Evolutionary conservation across 2,113 vertebrate species (phyloP).

Genomic region (Alosa alosa): DNA sequence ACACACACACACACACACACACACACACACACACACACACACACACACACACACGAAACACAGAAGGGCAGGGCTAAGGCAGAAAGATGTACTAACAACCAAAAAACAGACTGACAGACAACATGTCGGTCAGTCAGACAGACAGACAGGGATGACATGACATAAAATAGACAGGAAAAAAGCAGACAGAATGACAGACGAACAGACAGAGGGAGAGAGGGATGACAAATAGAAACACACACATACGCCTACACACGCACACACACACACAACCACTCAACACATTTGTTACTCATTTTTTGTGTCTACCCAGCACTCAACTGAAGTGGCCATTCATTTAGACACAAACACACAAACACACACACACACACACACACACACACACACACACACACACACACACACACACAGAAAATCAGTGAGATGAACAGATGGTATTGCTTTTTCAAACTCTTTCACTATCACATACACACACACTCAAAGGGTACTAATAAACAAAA

Average conservation of each 20-base stretch:
- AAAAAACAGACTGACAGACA: neutral
- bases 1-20: neutral
- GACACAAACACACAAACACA: neutral
- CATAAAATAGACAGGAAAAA: neutral
- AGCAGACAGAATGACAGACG: no score
- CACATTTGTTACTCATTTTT: neutral
- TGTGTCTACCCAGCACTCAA: neutral
- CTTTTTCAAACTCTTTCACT: neutral
- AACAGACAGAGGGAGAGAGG: neutral
- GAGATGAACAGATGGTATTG: neutral
- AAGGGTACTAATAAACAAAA: neutral
- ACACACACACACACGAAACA: neutral
- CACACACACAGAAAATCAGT: neutral
- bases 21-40: neutral
- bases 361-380: neutral
- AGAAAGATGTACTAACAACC: neutral
- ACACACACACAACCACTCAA: neutral
- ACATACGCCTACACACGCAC: slow-evolving; percentile 4
- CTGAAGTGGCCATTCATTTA: neutral
- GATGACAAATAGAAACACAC: neutral
- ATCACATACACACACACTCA: neutral
- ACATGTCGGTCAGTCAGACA: neutral
- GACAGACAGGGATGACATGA: neutral
- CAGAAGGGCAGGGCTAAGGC: neutral
- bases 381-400: neutral